Conservation (phyloP, 2,797 vertebrate genomes). For the Syncerus caffer region DNA sequence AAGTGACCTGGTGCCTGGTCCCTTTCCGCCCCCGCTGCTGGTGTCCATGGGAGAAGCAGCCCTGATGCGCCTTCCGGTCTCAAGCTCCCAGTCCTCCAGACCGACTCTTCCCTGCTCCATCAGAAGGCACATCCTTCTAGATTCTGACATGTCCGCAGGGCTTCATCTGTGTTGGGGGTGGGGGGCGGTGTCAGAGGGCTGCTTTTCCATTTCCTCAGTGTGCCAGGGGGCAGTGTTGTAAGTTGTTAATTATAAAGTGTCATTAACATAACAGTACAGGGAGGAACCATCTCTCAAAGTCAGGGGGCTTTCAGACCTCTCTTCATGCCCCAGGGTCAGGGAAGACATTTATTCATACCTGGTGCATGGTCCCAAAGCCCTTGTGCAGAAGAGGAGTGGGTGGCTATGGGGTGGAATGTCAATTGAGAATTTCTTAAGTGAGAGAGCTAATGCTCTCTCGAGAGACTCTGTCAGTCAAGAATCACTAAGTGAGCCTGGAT, state of each 20-base stretch:
- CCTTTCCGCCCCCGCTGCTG: background rate
- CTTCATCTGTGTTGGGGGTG: background rate
- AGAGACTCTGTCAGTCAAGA: background rate
- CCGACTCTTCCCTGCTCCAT: background rate
- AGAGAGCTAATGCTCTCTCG: background rate
- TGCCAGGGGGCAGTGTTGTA: background rate
- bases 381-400: background rate
- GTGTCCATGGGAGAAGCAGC: background rate
- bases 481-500: background rate
- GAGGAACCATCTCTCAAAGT: background rate
- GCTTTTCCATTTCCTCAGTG: background rate
- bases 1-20: background rate
- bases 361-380: background rate
- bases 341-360: background rate
- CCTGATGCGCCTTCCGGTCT: background rate
- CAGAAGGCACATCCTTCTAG: background rate
- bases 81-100: background rate
- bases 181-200: background rate
- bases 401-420: accelerated
- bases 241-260: background rate
- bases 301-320: background rate
- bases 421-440: background rate
- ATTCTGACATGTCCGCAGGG: background rate
- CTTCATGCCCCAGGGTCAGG: background rate
- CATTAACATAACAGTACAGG: background rate